Evolutionary conservation across 35 echinoderm and acorn worm species (phyloP), one percentile per base, ranked within the genome.

Genomic region (Chiridota heheva): DNA sequence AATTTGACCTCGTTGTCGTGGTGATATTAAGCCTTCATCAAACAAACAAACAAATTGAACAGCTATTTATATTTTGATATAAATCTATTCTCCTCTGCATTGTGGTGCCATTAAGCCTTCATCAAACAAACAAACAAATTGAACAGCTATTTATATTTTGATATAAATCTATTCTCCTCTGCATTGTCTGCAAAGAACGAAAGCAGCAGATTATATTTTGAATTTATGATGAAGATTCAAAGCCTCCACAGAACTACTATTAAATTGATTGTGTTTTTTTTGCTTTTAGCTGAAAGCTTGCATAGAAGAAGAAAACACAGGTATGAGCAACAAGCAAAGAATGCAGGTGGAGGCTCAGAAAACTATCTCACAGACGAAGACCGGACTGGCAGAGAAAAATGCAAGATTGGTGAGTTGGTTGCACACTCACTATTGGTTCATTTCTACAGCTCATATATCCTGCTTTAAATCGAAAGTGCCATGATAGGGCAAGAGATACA

Each of bases 281-380:
- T 41, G 53, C 64, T 61, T 85, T 13, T 66, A 90, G 88, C 30
- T 77, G 61, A 20, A 32, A 34, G 85, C 29, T 33, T 80, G 45
- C 7, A 60, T 90, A 17, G 88, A 90, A 17, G 71, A 78, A 37
- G 61, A 69, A 4, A 61, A 64, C 2, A 29, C 3, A 4, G 65
- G 37, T 34, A 90, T 90, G 88, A 57, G 48, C 36, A 47, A 40
- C 7, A 74, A 84, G 29, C 81, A 90, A 31, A 67, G 86, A 55
- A 82, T 90, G 43, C 87, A 90, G 43, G 92, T 83, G 1, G 58
- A 37, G 15, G 70, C 74, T 58, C 92, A 96, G 75, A 80, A 71
- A 36, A 71, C 60, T 7, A 86, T 87, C 24, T 58, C 58, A 4
- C 62, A 73, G 26, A 44, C 87, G 22, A 96, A 90, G 66, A 78